These are phyloP conservation scores for Potamarius usumacintae DNA, from an alignment of 2,113 vertebrate genomes.

Conservation along the genomic window DNA sequence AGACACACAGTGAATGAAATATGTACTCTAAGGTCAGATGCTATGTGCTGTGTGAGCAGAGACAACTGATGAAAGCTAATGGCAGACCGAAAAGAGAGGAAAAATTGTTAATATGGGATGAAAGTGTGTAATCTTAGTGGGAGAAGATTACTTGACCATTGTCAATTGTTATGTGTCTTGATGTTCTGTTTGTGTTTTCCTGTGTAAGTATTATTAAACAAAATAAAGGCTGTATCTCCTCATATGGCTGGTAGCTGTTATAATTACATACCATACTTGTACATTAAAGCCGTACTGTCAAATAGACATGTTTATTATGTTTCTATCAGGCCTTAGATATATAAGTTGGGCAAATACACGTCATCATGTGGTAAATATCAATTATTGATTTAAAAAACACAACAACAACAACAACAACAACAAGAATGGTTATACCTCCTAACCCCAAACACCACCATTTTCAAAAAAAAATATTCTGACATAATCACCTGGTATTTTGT, in stretches of 20 bases:
- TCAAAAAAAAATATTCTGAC: background rate
- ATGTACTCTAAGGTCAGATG: slow-evolving; percentile 57
- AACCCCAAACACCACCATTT: background rate
- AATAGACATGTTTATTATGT: background rate
- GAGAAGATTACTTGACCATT: slow-evolving; percentile 19
- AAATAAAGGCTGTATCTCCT: slow-evolving; percentile 17
- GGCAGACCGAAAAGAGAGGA: slow-evolving; percentile 19
- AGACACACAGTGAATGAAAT: slow-evolving; percentile 14
- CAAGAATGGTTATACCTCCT: background rate
- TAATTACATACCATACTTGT: background rate
- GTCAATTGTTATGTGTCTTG: slow-evolving; percentile 26
- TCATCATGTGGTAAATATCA: background rate
- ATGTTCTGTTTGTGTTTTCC: slow-evolving; percentile 49
- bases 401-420: background rate
- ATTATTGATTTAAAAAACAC: background rate
- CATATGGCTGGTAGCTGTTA: background rate
- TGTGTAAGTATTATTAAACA: slow-evolving; percentile 32
- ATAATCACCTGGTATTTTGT: background rate
- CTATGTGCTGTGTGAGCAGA: slow-evolving; percentile 35
- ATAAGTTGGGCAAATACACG: background rate
- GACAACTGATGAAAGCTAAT: slow-evolving; percentile 41
- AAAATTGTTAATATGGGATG: background rate
- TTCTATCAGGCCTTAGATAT: background rate
- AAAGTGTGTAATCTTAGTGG: slow-evolving; percentile 23
- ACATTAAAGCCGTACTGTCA: background rate